phyloP scores from a whole-genome alignment of 2,888 invertebrate genomes.

The Trilocha varians region DNA sequence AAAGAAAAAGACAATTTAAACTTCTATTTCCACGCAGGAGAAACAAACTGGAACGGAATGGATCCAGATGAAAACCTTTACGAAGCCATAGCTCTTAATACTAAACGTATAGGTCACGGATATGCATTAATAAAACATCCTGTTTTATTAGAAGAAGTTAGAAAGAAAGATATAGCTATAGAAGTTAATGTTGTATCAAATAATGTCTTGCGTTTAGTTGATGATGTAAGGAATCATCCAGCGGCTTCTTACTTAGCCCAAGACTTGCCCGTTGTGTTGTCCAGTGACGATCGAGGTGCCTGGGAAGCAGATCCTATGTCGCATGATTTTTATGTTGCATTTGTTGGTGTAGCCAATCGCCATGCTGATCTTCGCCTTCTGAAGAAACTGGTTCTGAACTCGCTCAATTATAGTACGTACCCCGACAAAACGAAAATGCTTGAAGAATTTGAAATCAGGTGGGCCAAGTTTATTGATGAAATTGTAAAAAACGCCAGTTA shows the following conservation, averaged over 20 bases:
- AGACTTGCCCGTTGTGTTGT: slow-evolving; percentile 75
- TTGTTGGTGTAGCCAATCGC: slow-evolving; percentile 76
- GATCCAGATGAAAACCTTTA: slow-evolving; percentile 76
- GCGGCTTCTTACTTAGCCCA: slow-evolving; percentile 70
- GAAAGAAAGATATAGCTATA: slow-evolving; percentile 70
- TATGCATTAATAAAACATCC: slow-evolving; percentile 80
- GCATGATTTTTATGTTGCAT: slow-evolving; percentile 78
- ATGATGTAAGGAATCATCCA: slow-evolving; percentile 48
- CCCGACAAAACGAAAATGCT: not conserved
- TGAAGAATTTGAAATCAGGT: not conserved
- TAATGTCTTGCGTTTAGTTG: slow-evolving; percentile 75
- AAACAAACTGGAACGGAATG: slow-evolving; percentile 30
- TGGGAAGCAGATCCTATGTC: slow-evolving; percentile 78
- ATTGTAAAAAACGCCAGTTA: not conserved
- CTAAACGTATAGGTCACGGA: slow-evolving; percentile 80
- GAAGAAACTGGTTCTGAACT: slow-evolving; percentile 78
- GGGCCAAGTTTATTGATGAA: not conserved
- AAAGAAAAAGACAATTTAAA: slow-evolving; percentile 32
- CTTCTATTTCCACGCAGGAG: slow-evolving; percentile 71
- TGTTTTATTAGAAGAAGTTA: slow-evolving; percentile 58
- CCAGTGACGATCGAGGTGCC: slow-evolving; percentile 79
- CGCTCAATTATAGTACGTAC: slow-evolving; percentile 68
- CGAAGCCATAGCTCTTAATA: slow-evolving; percentile 77
- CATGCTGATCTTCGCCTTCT: slow-evolving; percentile 71
- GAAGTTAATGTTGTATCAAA: slow-evolving; percentile 83